Conservation (phyloP, 2,797 vertebrate species). For the Girardinus metallicus region DNA sequence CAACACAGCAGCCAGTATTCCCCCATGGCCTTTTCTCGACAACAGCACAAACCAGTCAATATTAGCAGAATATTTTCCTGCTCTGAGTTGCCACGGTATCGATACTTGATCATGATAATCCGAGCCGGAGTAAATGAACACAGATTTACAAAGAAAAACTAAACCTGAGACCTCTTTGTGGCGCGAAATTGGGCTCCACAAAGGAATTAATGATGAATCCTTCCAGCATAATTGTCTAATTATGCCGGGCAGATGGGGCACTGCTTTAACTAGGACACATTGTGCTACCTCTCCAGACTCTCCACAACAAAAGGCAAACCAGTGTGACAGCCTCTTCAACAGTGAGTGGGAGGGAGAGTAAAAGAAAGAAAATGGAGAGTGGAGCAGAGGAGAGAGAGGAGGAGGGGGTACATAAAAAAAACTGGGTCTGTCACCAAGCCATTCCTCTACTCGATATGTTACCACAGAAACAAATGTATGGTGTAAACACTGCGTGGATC, state of each 20-base stretch:
- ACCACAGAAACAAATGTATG: slow-evolving; percentile 84
- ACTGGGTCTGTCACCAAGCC: slow-evolving; percentile 75
- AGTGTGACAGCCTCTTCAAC: slow-evolving; percentile 81
- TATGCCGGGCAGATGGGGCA: slow-evolving; percentile 84
- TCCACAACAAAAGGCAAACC: slow-evolving; percentile 83
- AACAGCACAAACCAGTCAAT: slow-evolving; percentile 73
- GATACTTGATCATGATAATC: slow-evolving; percentile 71
- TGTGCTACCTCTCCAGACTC: slow-evolving; percentile 83
- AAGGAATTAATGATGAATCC: slow-evolving; percentile 83
- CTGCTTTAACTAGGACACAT: slow-evolving; percentile 85
- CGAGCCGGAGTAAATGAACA: slow-evolving; percentile 64
- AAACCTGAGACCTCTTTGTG: slow-evolving; percentile 78
- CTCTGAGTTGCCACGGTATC: slow-evolving; percentile 68
- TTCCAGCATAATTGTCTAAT: slow-evolving; percentile 85
- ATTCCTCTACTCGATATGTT: slow-evolving; percentile 81
- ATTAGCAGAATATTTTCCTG: slow-evolving; percentile 73
- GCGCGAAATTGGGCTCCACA: slow-evolving; percentile 80
- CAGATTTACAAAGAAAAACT: slow-evolving; percentile 72
- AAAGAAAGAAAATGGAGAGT: slow-evolving; percentile 72
- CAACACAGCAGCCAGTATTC: slow-evolving; percentile 68
- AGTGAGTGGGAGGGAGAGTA: slow-evolving; percentile 79
- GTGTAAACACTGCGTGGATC: slow-evolving; percentile 79
- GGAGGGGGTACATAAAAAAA: slow-evolving; percentile 12
- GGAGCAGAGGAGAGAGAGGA: slow-evolving; percentile 25
- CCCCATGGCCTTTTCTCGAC: slow-evolving; percentile 68